Evolutionary conservation across 92 coral and sea anemone species (phyloP).

Genomic region (Actinostola sp.): DNA sequence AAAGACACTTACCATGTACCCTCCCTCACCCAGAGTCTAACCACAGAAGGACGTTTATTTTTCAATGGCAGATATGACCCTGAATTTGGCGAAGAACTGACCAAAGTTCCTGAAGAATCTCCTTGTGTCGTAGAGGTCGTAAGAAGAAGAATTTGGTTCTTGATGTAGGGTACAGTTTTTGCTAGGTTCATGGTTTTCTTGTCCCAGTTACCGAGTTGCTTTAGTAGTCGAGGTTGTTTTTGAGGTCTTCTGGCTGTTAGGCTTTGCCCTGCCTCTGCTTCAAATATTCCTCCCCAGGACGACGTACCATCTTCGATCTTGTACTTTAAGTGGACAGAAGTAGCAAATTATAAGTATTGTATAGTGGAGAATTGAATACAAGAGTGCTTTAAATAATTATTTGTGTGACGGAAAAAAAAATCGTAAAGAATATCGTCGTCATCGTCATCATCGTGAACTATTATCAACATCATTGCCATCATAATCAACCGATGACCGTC

Average conservation of each 20-base stretch:
- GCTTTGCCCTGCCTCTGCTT: constrained; percentile 43
- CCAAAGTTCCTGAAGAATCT: constrained; percentile 51
- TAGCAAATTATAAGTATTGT: background rate
- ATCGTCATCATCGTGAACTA: no score
- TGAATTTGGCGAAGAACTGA: constrained; percentile 11
- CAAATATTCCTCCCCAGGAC: constrained; percentile 62
- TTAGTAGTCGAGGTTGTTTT: constrained; percentile 29
- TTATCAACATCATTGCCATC: no score
- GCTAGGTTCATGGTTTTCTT: constrained; percentile 7
- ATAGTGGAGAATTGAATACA: no score
- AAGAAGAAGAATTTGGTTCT: constrained; percentile 9
- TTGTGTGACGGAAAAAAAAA: no score
- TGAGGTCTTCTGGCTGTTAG: constrained; percentile 21
- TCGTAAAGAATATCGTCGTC: no score
- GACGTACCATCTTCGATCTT: constrained; percentile 57
- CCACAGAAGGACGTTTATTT: constrained; percentile 37
- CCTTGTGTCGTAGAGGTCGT: constrained; percentile 24
- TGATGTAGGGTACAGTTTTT: constrained; percentile 35
- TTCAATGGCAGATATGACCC: constrained; percentile 18
- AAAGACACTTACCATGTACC: constrained; percentile 60
- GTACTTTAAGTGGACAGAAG: constrained; percentile 15
- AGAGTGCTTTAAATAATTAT: no score
- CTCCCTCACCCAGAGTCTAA: constrained; percentile 68
- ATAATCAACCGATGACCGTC: no score
- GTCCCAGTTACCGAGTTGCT: constrained; percentile 50